Percentiles rank a stretch among this genome's conserved stretches.
Conservation (phyloP, 2,888 invertebrate genomes). For the Harpalus rubripes region DNA sequence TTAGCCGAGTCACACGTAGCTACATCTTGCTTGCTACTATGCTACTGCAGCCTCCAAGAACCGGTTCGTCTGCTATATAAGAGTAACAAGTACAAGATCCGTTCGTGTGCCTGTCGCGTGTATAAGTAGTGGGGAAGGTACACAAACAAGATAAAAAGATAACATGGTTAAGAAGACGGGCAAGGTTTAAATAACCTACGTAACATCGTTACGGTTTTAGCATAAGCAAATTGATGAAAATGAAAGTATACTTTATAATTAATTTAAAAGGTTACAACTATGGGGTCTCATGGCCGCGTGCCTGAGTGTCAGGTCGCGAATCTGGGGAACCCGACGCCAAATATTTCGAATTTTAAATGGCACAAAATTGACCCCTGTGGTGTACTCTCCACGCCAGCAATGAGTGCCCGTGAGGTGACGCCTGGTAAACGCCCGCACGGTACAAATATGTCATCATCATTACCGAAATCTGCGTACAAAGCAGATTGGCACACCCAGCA, state of each 20-base stretch:
- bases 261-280: too few species aligned
- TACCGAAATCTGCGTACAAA: too few species aligned
- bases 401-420: too few species aligned
- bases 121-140: background rate
- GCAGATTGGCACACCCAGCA: too few species aligned
- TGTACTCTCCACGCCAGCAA: too few species aligned
- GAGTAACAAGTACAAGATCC: background rate
- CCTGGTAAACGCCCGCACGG: too few species aligned
- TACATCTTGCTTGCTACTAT: background rate
- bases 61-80: background rate
- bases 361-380: too few species aligned
- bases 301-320: too few species aligned
- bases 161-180: background rate
- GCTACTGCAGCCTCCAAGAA: background rate
- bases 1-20: background rate
- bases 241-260: background rate
- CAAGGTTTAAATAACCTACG: background rate
- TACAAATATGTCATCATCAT: too few species aligned
- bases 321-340: too few species aligned
- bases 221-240: background rate
- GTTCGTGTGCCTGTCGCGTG: background rate
- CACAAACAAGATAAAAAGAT: background rate
- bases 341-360: too few species aligned
- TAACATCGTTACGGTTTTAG: background rate
- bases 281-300: too few species aligned